Percentiles rank a stretch among this genome's conserved stretches.
phyloP scores from a whole-genome alignment of 2,113 vertebrate genomes.

The Grus americana region DNA sequence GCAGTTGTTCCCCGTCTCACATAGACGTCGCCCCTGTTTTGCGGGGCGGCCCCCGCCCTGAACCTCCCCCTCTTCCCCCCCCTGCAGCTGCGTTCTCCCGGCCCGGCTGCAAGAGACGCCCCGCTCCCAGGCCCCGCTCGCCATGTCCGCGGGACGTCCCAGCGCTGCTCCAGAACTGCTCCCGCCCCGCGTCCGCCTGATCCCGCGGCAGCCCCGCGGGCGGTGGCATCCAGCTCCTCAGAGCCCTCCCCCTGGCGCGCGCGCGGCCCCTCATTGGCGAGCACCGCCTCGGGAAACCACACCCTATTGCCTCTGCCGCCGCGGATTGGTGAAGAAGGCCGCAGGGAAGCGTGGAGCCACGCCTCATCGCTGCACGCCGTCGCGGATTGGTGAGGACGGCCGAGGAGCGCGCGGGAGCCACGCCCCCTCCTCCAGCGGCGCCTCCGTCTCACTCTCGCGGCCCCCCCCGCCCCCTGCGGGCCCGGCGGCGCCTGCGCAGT shows the following conservation, averaged over 20 bases:
- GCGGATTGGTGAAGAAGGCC: background rate
- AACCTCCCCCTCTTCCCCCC: background rate
- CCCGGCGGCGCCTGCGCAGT: background rate
- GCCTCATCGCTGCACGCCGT: background rate
- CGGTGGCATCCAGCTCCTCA: accelerated
- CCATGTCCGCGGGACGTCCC: accelerated
- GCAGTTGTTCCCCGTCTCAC: background rate
- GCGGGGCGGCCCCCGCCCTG: background rate
- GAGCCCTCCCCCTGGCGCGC: background rate
- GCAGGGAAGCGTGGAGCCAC: background rate
- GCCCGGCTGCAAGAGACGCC: background rate
- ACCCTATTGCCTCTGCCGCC: background rate
- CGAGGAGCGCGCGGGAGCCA: background rate
- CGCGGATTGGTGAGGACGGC: background rate
- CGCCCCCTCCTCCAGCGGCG: background rate
- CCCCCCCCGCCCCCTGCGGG: background rate
- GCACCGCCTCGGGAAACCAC: background rate
- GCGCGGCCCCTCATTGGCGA: background rate
- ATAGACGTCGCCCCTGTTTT: too few relatives aligned
- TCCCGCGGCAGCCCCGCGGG: too few relatives aligned
- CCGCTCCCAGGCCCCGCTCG: too few relatives aligned
- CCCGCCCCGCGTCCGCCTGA: too few relatives aligned
- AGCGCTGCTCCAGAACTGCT: too few relatives aligned
- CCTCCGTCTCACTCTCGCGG: background rate
- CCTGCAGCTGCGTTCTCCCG: background rate